phyloP scores from a whole-genome alignment of 2,888 invertebrate species.

The Caenorhabditis angaria region DNA sequence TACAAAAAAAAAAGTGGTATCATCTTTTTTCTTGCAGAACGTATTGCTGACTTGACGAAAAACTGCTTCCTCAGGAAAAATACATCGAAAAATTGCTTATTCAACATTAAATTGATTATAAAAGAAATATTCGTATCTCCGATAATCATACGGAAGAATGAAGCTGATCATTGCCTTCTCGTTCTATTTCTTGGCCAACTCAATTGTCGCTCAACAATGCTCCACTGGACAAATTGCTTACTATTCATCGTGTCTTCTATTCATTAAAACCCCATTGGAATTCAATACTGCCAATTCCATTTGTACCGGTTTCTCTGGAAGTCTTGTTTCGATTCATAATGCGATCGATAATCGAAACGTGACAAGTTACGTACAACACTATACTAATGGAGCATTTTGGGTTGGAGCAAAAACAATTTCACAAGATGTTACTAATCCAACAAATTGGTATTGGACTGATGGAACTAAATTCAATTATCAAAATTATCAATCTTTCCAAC shows the following conservation, averaged over 20 bases:
- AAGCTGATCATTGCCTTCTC: too few relatives aligned
- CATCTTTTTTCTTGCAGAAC: too few relatives aligned
- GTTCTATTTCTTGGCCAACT: too few relatives aligned
- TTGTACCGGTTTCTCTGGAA: slow-evolving; percentile 24
- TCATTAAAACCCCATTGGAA: slow-evolving; percentile 20
- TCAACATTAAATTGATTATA: too few relatives aligned
- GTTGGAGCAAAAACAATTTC: slow-evolving; percentile 37
- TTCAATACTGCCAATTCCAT: slow-evolving; percentile 32
- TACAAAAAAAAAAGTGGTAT: too few relatives aligned
- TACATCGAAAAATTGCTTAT: too few relatives aligned
- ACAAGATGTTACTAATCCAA: slow-evolving; percentile 36
- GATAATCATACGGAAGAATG: too few relatives aligned
- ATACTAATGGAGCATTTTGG: slow-evolving; percentile 28
- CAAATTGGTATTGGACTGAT: slow-evolving; percentile 42
- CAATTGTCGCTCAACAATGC: too few relatives aligned
- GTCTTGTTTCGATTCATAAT: slow-evolving; percentile 30
- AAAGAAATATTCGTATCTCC: too few relatives aligned
- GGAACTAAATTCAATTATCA: slow-evolving; percentile 33
- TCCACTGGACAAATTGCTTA: too few relatives aligned
- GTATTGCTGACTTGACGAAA: too few relatives aligned
- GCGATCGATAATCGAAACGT: slow-evolving; percentile 29
- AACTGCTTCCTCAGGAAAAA: too few relatives aligned
- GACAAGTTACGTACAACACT: slow-evolving; percentile 26
- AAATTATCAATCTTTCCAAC: slow-evolving; percentile 30
- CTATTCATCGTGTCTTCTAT: slow-evolving; percentile 18